Base-by-base conservation (phyloP, 2,888 invertebrate species). In the Cataglyphis rosenhaueri region DNA sequence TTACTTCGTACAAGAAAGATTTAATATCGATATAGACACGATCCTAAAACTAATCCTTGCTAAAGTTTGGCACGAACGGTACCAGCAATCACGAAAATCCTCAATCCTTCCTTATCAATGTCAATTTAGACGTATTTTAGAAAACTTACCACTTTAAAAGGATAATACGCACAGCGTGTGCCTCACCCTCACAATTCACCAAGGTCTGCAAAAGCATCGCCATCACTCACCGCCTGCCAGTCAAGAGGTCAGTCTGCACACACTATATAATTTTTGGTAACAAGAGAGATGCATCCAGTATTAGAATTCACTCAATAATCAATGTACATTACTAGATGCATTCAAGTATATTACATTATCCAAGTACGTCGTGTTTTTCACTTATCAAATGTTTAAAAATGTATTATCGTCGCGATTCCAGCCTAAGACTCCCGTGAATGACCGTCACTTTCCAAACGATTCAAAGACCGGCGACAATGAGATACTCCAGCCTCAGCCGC, bases 161-260 rank as follows among this genome's bases (percentile, higher is more conserved):
- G 85, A 85, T 87, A 88, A 87, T 85, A 84, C 76, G 89, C 90
- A 90, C 89, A 84, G 84, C 85, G 86, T 91, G 87, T 89, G 84
- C 65, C 25, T 88, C 87, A 90, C 91, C 84, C 86, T 90, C 90
- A 87, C 84, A 81, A 88, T 84, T 84, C 81, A 87, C 84, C 76
- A 66, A 66, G 89, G 83, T 81, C 84, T 78, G 74, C 88, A 90
- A 91, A 52, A 91, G 87, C 86, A 91, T 89, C 89, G 90, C 85
- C 89, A 90, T 88, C 87, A 90, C 83, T 88, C 91, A 91, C 91
- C 88, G 90, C 88, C 88, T 90, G 81, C 87, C 78, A 85, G 87
- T 85, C 87, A 92, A 92, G 52, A 52, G 92, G 92, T 93, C 90
- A 92, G 92, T 93, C 83, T 86, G 89, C 89, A 90, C 92, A 88